phyloP scores from a whole-genome alignment of 2,113 vertebrate genomes.

The Heterocephalus glaber region DNA sequence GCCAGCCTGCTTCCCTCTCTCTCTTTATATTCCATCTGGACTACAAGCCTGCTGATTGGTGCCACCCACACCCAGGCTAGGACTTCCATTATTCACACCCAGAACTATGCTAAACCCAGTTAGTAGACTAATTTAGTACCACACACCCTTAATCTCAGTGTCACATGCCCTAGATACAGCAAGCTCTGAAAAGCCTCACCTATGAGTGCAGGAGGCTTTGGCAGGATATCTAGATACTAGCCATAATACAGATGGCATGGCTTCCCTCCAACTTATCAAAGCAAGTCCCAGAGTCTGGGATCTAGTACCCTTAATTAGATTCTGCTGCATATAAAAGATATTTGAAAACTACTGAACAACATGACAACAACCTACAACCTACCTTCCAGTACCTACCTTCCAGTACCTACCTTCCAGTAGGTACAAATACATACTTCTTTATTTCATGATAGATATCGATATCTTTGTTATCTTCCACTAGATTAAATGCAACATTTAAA shows the following conservation, averaged over 20 bases:
- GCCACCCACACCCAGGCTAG: neutral
- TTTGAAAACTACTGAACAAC: conserved; percentile 19
- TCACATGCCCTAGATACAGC: neutral
- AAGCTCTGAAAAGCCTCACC: neutral
- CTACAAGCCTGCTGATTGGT: neutral
- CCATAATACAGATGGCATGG: neutral
- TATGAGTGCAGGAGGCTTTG: neutral
- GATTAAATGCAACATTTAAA: neutral
- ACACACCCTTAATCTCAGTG: no score
- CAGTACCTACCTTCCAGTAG: no score
- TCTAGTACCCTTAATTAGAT: neutral
- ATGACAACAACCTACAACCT: no score
- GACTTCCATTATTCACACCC: neutral
- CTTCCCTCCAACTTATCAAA: neutral
- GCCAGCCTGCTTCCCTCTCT: neutral
- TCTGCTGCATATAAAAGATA: neutral
- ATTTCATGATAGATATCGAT: neutral
- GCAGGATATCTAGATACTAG: neutral
- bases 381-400: no score
- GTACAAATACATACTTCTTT: neutral
- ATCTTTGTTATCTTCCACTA: neutral
- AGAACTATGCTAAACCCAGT: neutral
- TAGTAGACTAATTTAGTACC: neutral
- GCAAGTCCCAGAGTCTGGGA: neutral
- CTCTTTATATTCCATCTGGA: neutral